A percentile compares a stretch with the other conserved stretches of the same genome.
Evolutionary conservation across 2,888 invertebrate species (phyloP).

Genomic region (Sisyra terminalis): DNA sequence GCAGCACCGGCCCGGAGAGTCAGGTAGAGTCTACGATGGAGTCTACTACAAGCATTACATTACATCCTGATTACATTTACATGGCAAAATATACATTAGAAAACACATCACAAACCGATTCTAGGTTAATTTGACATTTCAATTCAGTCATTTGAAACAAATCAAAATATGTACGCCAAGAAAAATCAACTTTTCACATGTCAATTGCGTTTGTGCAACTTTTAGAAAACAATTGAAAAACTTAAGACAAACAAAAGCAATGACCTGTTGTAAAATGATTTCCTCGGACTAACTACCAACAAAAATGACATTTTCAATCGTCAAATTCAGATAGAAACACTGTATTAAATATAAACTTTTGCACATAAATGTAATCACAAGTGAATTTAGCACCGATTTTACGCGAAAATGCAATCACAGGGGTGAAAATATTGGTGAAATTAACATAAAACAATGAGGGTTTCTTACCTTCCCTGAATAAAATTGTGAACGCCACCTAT

Average conservation of each 20-base stretch:
- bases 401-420: constrained; percentile 10
- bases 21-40: constrained; percentile 1
- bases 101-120: constrained; percentile 1
- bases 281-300: constrained; percentile 17
- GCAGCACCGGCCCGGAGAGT: constrained; percentile 2
- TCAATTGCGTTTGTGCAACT: neutral
- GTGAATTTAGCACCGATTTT: neutral
- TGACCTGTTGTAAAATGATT: constrained; percentile 28
- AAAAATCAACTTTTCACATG: constrained; percentile 1
- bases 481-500: constrained; percentile 29
- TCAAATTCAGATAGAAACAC: constrained; percentile 1
- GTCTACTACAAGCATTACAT: neutral
- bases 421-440: constrained; percentile 17
- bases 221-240: constrained; percentile 16
- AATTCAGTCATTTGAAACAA: neutral
- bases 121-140: constrained; percentile 9
- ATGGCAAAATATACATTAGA: constrained; percentile 1
- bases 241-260: constrained; percentile 24
- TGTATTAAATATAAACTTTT: constrained; percentile 1
- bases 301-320: constrained; percentile 15
- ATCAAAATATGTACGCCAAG: neutral
- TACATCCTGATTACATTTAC: too few species aligned
- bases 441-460: constrained; percentile 25
- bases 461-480: constrained; percentile 29
- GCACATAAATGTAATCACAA: constrained; percentile 2